Conservation (phyloP, 2,888 invertebrate species). For the Drosophila conformis region DNA sequence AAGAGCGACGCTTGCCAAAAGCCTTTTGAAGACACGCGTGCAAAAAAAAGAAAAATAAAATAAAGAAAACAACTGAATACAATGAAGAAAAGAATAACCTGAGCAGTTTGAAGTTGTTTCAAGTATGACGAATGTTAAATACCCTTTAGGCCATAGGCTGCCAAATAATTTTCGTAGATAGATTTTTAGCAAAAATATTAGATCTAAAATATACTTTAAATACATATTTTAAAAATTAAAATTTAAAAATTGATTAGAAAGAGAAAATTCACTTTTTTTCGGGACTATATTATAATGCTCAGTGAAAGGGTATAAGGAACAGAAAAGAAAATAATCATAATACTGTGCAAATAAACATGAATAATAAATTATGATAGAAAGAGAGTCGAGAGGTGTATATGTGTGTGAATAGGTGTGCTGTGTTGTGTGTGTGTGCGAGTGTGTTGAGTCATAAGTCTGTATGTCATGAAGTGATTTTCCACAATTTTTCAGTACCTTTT, state of each 20-base stretch:
- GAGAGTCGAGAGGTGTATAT: conserved; percentile 6
- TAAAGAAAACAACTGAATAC: conserved; percentile 1
- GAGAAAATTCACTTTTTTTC: too few species aligned
- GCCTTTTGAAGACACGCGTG: conserved; percentile 47
- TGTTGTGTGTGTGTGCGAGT: conserved; percentile 15
- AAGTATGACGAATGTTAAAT: not conserved
- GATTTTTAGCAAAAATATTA: not conserved
- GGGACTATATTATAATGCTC: not conserved
- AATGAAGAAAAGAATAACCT: not conserved
- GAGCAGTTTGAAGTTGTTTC: not conserved
- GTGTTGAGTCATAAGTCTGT: conserved; percentile 40
- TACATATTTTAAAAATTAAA: too few species aligned
- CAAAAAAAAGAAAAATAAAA: conserved; percentile 10
- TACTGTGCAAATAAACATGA: conserved; percentile 65
- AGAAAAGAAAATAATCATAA: conserved; percentile 42
- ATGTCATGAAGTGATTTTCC: conserved; percentile 73
- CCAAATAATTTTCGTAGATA: not conserved
- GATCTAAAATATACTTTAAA: not conserved
- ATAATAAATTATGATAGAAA: conserved; percentile 73
- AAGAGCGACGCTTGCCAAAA: conserved; percentile 41
- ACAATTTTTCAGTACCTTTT: conserved; percentile 67
- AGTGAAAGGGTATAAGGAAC: conserved; percentile 18
- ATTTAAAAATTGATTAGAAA: not conserved
- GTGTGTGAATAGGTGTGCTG: conserved; percentile 6
- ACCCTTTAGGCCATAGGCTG: not conserved